A percentile compares a stretch with the other conserved stretches of the same genome.
phyloP scores from a whole-genome alignment of 2,113 vertebrate species.

The Chrysochloris asiatica region DNA sequence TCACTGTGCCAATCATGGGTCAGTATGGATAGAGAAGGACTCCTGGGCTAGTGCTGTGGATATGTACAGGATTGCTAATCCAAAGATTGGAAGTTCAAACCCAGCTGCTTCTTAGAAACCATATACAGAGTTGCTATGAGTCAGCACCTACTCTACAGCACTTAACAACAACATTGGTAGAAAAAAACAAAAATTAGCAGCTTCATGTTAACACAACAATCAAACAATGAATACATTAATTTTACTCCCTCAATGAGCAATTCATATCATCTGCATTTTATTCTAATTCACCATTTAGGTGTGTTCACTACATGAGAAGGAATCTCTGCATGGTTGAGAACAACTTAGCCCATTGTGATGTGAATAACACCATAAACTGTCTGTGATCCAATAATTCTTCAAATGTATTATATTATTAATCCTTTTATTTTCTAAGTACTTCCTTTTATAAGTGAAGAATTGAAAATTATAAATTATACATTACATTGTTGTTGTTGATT shows the following conservation, averaged over 20 bases:
- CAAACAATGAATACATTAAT: background rate
- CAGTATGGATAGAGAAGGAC: too few relatives aligned
- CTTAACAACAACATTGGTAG: background rate
- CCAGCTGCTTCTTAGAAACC: too few relatives aligned
- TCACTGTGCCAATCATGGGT: too few relatives aligned
- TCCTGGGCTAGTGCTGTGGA: too few relatives aligned
- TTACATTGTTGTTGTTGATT: too few relatives aligned
- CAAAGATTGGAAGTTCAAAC: too few relatives aligned
- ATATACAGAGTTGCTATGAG: too few relatives aligned
- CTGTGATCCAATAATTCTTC: background rate
- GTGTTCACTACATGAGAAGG: background rate
- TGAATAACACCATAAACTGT: background rate
- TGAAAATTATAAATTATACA: background rate
- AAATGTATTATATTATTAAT: background rate
- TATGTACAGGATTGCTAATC: too few relatives aligned
- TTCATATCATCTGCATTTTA: background rate
- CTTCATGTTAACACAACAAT: background rate
- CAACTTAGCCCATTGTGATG: background rate
- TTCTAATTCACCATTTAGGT: background rate
- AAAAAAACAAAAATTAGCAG: background rate
- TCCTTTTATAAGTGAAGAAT: background rate
- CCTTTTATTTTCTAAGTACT: background rate
- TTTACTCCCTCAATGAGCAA: background rate
- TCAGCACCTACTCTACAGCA: background rate
- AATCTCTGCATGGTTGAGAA: background rate